Evolutionary conservation across 92 coral and sea anemone genomes (phyloP).

Genomic region (Palythoa heliodiscus): DNA sequence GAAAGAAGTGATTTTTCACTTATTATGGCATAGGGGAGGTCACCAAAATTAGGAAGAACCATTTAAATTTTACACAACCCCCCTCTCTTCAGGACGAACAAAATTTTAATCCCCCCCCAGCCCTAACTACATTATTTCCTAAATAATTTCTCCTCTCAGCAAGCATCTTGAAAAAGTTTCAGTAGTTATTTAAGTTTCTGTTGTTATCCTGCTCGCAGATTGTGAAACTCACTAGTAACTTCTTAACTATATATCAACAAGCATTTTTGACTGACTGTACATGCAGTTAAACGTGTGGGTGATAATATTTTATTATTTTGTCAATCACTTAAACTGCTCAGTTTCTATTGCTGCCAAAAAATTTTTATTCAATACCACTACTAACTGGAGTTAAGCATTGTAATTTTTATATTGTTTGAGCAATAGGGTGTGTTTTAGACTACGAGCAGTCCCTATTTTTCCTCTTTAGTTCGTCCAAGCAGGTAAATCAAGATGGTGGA

Average conservation of each 20-base stretch:
- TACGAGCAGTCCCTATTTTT: too few species aligned
- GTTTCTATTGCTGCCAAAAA: too few species aligned
- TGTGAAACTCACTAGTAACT: too few species aligned
- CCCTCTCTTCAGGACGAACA: background rate
- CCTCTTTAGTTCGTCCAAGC: too few species aligned
- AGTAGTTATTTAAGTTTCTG: background rate
- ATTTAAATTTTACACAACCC: background rate
- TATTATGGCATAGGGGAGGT: slow-evolving; percentile 2
- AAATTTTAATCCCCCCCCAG: too few species aligned
- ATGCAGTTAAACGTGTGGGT: too few species aligned
- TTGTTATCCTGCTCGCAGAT: background rate
- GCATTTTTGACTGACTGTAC: background rate
- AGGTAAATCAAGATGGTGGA: too few species aligned
- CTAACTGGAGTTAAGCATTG: background rate
- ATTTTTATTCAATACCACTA: too few species aligned
- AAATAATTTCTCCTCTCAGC: background rate
- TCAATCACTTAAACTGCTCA: background rate
- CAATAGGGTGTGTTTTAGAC: background rate
- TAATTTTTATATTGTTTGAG: background rate
- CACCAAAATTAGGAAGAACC: background rate
- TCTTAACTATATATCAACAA: background rate
- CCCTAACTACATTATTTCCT: too few species aligned
- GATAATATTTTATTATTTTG: too few species aligned
- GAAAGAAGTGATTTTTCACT: slow-evolving; percentile 6
- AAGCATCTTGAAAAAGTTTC: background rate